phyloP scores from a whole-genome alignment of 2,888 invertebrate genomes.

The Opisthograptis luteolata region DNA sequence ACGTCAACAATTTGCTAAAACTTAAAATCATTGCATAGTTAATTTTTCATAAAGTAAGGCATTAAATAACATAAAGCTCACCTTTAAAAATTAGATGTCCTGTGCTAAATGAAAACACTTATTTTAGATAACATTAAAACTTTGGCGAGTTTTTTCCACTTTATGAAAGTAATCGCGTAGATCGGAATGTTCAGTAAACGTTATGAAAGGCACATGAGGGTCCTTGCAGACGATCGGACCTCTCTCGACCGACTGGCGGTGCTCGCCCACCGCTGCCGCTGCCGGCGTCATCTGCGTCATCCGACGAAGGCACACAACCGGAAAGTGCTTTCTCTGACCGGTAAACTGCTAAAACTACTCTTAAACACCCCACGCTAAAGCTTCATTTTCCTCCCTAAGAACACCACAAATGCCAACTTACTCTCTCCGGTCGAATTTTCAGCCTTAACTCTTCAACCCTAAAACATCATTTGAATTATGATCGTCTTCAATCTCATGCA shows the following conservation, averaged over 20 bases:
- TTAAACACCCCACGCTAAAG: slow-evolving; percentile 58
- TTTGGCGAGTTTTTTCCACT: slow-evolving; percentile 33
- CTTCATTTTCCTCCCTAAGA: slow-evolving; percentile 41
- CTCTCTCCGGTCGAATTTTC: slow-evolving; percentile 47
- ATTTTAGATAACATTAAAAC: slow-evolving; percentile 33
- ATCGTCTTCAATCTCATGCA: slow-evolving; percentile 36
- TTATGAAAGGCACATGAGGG: slow-evolving; percentile 41
- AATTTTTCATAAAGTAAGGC: no score
- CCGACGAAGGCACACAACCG: slow-evolving; percentile 69
- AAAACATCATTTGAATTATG: slow-evolving; percentile 49
- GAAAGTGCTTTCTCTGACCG: slow-evolving; percentile 81
- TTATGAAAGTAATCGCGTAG: slow-evolving; percentile 41
- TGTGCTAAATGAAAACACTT: slow-evolving; percentile 28
- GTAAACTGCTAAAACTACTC: slow-evolving; percentile 51
- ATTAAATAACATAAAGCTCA: slow-evolving; percentile 9
- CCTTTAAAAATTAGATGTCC: slow-evolving; percentile 25
- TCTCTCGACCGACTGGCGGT: slow-evolving; percentile 64
- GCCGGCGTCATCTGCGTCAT: slow-evolving; percentile 76
- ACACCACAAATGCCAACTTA: slow-evolving; percentile 17
- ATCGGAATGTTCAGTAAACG: slow-evolving; percentile 50
- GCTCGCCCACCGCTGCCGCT: slow-evolving; percentile 51
- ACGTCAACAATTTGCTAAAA: no score
- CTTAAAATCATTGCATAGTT: no score
- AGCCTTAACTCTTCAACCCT: slow-evolving; percentile 48
- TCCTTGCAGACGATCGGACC: slow-evolving; percentile 62